Conservation (phyloP, 2,888 invertebrate species). For the Bhutanitis thaidina region DNA sequence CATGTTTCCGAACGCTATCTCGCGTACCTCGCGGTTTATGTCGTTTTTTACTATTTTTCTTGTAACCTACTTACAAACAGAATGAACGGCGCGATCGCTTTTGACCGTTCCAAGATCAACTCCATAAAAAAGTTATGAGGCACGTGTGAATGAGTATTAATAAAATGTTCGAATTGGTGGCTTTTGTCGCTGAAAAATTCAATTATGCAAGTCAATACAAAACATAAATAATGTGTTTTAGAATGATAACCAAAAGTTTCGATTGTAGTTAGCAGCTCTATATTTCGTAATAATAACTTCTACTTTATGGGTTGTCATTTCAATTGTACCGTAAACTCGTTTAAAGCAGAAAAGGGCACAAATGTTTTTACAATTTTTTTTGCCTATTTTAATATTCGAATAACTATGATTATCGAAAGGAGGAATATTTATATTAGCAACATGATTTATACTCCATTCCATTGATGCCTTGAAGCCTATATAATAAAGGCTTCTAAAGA, state of each 20-base stretch:
- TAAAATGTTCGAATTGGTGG: not conserved
- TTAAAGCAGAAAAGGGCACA: no score
- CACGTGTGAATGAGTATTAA: conserved; percentile 13
- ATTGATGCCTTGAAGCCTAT: no score
- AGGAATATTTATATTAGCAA: no score
- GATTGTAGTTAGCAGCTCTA: not conserved
- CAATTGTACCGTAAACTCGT: no score
- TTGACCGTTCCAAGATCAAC: not conserved
- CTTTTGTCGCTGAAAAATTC: conserved; percentile 1
- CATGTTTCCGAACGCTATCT: conserved; percentile 25
- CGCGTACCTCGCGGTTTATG: conserved; percentile 22
- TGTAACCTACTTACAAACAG: conserved; percentile 14
- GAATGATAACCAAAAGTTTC: not conserved
- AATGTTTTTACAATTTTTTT: no score
- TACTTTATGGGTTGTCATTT: not conserved
- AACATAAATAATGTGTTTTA: not conserved
- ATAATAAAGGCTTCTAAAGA: no score
- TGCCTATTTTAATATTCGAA: no score
- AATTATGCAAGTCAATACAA: not conserved
- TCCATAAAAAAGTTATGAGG: conserved; percentile 5
- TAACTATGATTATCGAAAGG: no score
- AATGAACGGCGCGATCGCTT: not conserved
- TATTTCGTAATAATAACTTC: not conserved
- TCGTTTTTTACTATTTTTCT: conserved; percentile 14
- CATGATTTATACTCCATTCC: no score